A percentile compares a stretch with the other conserved stretches of the same genome.
phyloP scores from a whole-genome alignment of 2,888 invertebrate species.

The Heteromurus nitidus region DNA sequence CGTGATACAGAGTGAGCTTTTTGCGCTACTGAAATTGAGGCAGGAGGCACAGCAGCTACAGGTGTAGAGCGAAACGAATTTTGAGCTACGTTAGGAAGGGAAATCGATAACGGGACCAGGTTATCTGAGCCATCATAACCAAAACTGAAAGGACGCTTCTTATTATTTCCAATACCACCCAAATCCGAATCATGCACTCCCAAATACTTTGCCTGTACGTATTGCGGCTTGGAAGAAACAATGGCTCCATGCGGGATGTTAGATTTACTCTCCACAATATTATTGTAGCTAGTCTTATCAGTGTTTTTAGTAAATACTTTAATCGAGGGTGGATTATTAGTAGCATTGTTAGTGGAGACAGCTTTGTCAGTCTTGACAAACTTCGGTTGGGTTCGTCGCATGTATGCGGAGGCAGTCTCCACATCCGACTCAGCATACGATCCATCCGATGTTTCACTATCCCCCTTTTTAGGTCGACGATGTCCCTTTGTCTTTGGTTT shows the following conservation, averaged over 20 bases:
- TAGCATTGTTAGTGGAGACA: neutral
- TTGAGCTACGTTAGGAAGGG: constrained; percentile 58
- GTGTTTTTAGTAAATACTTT: constrained; percentile 41
- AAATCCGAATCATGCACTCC: neutral
- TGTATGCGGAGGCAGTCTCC: constrained; percentile 41
- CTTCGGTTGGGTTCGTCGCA: constrained; percentile 7
- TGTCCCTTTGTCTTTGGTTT: neutral
- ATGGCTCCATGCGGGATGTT: constrained; percentile 27
- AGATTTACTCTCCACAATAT: constrained; percentile 24
- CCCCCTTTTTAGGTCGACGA: neutral
- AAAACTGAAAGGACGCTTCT: constrained; percentile 53
- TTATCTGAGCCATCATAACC: constrained; percentile 25
- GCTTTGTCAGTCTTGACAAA: constrained; percentile 16
- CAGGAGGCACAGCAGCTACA: neutral
- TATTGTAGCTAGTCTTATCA: neutral
- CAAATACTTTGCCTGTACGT: constrained; percentile 41
- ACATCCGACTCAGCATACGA: constrained; percentile 49
- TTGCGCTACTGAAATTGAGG: constrained; percentile 6
- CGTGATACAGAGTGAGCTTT: constrained; percentile 21
- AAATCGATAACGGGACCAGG: constrained; percentile 34
- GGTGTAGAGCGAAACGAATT: constrained; percentile 12
- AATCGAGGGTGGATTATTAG: neutral
- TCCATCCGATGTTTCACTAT: constrained; percentile 18
- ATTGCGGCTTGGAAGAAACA: constrained; percentile 25
- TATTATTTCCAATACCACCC: neutral